Evolutionary conservation across 2,888 invertebrate genomes (phyloP), one percentile per base, ranked within the genome.

Genomic region (Polymixis flavicincta): DNA sequence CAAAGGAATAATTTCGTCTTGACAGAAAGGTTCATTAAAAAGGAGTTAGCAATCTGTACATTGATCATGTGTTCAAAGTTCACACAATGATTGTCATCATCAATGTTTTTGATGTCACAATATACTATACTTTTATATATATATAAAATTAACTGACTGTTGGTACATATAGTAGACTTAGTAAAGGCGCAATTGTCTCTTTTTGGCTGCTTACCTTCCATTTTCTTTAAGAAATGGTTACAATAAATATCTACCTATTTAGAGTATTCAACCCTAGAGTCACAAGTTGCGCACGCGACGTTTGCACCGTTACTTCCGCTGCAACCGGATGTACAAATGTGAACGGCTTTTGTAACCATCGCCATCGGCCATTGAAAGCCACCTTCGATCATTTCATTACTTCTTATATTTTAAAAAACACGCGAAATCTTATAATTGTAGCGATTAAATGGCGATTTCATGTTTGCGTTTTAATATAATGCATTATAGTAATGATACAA

Each of bases 231-330:
- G 11, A 61, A 48, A 55, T 42, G 11, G 11, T 32, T 13, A 14
- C 22, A 11, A 42, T 57, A 48, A 1, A 25, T 66, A 52, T 42
- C 11, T 63, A n/a, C 64, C 2, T 19, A 77, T 22, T 71, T 42
- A 28, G 14, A 52, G 14, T 54, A 22, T 66, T 28, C 76, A 87
- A 70, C 81, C 85, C 79, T 83, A 85, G 65, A 75, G 61, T 63
- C 45, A 66, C 25, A 72, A 73, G 68, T n/a, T 84, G 90, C 88
- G 93, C 93, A 93, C 92, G 92, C 92, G 92, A 89, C 90, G 84
- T 75, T 84, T 74, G 80, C 90, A 90, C 94, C 92, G 94, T 95
- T 93, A 94, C 92, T 93, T 94, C 95, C 95, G 93, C 76, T 88
- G 89, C 88, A 92, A 78, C 90, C 90, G 91, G 91, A 91, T 88